These are phyloP conservation scores for Polietes domitor DNA, from an alignment of 2,888 invertebrate genomes.

Conservation along the genomic window DNA sequence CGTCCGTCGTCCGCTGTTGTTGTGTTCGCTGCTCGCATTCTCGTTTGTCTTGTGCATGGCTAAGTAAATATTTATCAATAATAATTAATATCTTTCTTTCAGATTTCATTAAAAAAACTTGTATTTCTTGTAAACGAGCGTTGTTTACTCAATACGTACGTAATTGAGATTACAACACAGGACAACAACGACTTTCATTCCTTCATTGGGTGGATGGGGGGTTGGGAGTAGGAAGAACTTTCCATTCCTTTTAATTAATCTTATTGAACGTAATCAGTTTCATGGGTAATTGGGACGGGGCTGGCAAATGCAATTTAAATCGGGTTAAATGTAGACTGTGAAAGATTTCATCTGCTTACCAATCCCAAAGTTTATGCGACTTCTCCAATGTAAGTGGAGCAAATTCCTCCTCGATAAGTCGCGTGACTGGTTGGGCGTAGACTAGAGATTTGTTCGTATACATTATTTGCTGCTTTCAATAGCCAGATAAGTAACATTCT, in stretches of 20 bases:
- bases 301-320: not conserved
- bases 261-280: not conserved
- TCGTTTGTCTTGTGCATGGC: constrained; percentile 24
- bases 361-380: no score
- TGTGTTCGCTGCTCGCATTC: constrained; percentile 6
- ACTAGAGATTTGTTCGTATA: no score
- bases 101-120: constrained; percentile 11
- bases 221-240: not conserved
- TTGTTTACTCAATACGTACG: not conserved
- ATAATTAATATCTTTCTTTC: constrained; percentile 13
- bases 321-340: not conserved
- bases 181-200: not conserved
- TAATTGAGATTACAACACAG: not conserved
- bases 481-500: no score
- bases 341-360: no score
- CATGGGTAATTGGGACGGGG: not conserved
- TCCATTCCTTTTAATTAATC: not conserved
- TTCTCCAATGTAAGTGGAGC: no score
- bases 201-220: not conserved
- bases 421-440: no score
- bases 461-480: no score
- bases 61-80: constrained; percentile 55
- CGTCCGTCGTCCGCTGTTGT: not conserved
- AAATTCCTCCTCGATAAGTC: no score
- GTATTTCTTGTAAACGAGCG: not conserved